phyloP scores from a whole-genome alignment of 2,888 invertebrate species.

The Petrolisthes cinctipes region DNA sequence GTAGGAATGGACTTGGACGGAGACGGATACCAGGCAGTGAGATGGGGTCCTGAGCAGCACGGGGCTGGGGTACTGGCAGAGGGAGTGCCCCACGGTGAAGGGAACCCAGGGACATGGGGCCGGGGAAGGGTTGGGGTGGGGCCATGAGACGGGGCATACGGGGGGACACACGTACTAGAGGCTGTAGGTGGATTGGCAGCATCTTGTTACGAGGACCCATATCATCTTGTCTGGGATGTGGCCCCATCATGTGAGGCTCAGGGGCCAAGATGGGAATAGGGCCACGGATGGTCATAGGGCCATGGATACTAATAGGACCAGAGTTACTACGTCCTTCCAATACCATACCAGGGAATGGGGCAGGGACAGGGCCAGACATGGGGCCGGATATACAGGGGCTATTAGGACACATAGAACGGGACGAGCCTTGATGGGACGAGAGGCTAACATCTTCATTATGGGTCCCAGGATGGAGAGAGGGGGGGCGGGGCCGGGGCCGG shows the following conservation, averaged over 20 bases:
- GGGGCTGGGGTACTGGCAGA: conserved; percentile 44
- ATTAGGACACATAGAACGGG: conserved; percentile 10
- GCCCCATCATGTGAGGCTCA: conserved; percentile 1
- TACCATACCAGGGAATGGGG: background rate
- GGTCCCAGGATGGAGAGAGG: conserved; percentile 60
- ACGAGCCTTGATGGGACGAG: conserved; percentile 34
- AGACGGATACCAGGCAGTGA: conserved; percentile 43
- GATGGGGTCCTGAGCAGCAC: conserved; percentile 60
- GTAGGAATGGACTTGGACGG: conserved; percentile 42
- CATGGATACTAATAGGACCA: background rate
- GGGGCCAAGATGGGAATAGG: conserved; percentile 27
- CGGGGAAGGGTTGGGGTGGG: background rate
- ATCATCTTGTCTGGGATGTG: background rate
- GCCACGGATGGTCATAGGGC: conserved; percentile 25
- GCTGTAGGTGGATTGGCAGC: conserved; percentile 51
- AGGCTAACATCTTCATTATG: conserved; percentile 63
- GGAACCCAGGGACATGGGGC: conserved; percentile 11
- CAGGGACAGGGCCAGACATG: background rate
- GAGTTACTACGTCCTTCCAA: background rate
- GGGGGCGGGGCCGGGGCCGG: conserved; percentile 21
- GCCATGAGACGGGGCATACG: conserved; percentile 30
- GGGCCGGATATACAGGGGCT: background rate
- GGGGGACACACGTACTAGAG: conserved; percentile 27
- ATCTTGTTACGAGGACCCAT: conserved; percentile 35
- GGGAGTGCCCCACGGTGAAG: conserved; percentile 57